phyloP scores from a whole-genome alignment of 2,113 vertebrate genomes.

The Campylomormyrus numenius region DNA sequence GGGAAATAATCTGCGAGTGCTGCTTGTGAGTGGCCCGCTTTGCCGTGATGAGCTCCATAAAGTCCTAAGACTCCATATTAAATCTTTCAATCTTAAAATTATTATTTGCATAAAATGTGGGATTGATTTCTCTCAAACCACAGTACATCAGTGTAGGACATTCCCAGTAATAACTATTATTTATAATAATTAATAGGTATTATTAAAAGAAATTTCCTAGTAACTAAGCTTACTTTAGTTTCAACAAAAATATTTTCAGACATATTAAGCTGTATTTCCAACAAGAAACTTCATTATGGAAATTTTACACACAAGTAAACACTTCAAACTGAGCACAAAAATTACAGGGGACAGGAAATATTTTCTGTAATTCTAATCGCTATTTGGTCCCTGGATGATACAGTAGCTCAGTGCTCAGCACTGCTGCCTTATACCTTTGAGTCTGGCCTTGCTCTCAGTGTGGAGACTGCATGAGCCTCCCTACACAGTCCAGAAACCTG shows the following conservation, averaged over 20 bases:
- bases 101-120: not conserved
- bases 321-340: not conserved
- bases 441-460: not conserved
- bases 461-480: not conserved
- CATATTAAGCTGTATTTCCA: not conserved
- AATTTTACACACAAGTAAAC: not conserved
- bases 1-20: slow-evolving; percentile 77
- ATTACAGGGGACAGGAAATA: not conserved
- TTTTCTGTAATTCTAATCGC: not conserved
- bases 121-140: not conserved
- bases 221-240: not conserved
- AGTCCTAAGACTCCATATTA: not conserved
- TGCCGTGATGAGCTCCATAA: not conserved
- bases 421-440: not conserved
- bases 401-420: not conserved
- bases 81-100: not conserved
- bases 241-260: not conserved
- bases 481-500: not conserved
- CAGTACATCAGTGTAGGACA: not conserved
- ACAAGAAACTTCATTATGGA: not conserved
- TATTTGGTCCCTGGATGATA: not conserved
- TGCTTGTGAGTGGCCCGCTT: slow-evolving; percentile 66
- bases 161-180: not conserved
- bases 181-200: not conserved
- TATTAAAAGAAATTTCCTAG: not conserved